Evolutionary conservation across 2,888 invertebrate genomes (phyloP).

Genomic region (Pycnomerus fuliginosus): DNA sequence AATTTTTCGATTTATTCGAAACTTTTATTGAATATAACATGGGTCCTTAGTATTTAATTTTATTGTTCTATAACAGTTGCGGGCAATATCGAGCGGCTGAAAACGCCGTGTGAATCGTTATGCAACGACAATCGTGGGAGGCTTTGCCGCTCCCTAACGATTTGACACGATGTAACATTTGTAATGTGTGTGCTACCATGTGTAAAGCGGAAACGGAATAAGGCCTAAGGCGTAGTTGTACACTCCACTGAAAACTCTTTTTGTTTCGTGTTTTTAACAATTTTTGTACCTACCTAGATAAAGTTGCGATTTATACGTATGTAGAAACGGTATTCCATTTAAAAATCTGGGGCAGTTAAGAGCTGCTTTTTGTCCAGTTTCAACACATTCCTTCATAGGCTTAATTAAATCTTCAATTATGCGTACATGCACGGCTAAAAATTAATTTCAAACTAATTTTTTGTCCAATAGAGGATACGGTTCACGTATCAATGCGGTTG

Average conservation of each 20-base stretch:
- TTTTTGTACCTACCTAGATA: conserved; percentile 10
- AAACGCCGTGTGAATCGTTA: conserved; percentile 20
- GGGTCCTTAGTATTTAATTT: conserved; percentile 39
- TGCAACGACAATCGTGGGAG: conserved; percentile 41
- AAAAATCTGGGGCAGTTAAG: no score
- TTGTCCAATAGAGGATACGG: conserved; percentile 18
- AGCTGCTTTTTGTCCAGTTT: no score
- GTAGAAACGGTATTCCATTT: conserved; percentile 4
- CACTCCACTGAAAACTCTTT: conserved; percentile 44
- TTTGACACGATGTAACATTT: conserved; percentile 42
- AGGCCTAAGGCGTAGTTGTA: conserved; percentile 49
- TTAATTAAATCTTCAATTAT: no score
- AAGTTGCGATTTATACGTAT: conserved; percentile 3
- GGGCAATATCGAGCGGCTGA: conserved; percentile 18
- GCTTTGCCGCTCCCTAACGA: conserved; percentile 44
- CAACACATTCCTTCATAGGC: no score
- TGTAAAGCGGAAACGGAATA: conserved; percentile 53
- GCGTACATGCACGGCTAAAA: no score
- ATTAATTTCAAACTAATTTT: no score
- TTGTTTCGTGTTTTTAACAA: conserved; percentile 28
- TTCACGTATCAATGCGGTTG: conserved; percentile 24
- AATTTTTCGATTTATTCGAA: conserved; percentile 30
- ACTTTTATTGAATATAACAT: conserved; percentile 44
- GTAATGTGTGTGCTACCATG: conserved; percentile 52
- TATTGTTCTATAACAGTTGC: conserved; percentile 48